Base-by-base conservation (phyloP, 1,140 invertebrate species). In the Stegodyphus mimosarum region DNA sequence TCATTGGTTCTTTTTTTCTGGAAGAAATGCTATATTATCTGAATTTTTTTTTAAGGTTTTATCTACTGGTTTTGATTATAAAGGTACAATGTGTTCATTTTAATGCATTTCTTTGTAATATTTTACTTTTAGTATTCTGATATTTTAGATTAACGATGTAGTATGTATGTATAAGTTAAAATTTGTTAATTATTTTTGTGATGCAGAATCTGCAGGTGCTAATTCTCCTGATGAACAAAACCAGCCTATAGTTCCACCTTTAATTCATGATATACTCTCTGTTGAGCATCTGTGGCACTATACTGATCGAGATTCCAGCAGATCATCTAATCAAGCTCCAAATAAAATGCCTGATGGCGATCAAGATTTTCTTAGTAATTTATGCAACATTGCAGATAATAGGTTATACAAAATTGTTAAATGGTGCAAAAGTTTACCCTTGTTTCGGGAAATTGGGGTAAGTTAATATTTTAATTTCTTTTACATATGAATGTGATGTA, bases 401-500 rank as follows among this genome's bases (percentile, higher is more conserved):
- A 92, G 97, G 55, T 93, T 99, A 1, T 99, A 99, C 90, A 98
- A 98, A 92, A 97, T 99, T 88, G 98, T 99, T 77, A 97, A 98
- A 89, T 99, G 98, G 98, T 98, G 97, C 91, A 97, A 99, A 90
- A 98, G 96, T 91, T 91, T 99, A 89, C 97, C 97, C 11, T 93
- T 99, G 6, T 99, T 99, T 90, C 97, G 97, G 90, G 96, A 98
- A 91, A 98, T 99, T 88, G 95, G 96, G 86, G 95, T 96, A 88
- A 91, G 92, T 76, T 51, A n/a, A n/a, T n/a, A 66, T 79, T 63
- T 50, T 49, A 72, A 15, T 72, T 72, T 49, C 33, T 33, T 33
- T 33, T 33, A 33, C 33, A 33, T 33, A 3, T 33, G 3, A 3
- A 33, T 69, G 10, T 18, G n/a, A 6, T 69, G 17, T 69, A 9